Conservation (phyloP, 2,888 invertebrate species). For the Reticulitermes lucifugus region DNA sequence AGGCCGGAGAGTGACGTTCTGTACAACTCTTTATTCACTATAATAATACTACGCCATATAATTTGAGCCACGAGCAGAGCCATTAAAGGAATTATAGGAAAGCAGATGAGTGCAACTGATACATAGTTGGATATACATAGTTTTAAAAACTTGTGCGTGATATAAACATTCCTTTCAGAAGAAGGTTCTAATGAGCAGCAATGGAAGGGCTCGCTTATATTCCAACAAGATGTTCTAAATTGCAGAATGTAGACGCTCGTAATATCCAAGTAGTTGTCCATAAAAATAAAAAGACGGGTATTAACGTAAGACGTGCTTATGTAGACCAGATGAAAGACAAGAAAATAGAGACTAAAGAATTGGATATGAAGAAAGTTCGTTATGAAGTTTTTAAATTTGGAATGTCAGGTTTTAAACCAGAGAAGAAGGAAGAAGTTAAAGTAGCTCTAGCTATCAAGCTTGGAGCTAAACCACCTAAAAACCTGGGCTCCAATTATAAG, state of each 20-base stretch:
- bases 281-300: slow-evolving; percentile 65
- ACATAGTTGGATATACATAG: too few species aligned
- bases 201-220: slow-evolving; percentile 10
- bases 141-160: too few species aligned
- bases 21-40: too few species aligned
- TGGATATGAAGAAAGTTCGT: slow-evolving; percentile 80
- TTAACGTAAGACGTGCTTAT: not conserved
- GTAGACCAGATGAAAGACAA: not conserved
- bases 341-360: slow-evolving; percentile 63
- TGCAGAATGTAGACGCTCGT: not conserved
- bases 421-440: slow-evolving; percentile 82
- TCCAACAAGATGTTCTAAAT: slow-evolving; percentile 39
- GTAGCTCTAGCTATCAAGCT: slow-evolving; percentile 81
- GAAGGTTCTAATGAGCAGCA: not conserved
- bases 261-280: slow-evolving; percentile 67
- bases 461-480: slow-evolving; percentile 84
- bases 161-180: not conserved
- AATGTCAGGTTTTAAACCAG: slow-evolving; percentile 78
- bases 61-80: too few species aligned
- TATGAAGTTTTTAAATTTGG: slow-evolving; percentile 89
- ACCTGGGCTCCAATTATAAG: slow-evolving; percentile 79
- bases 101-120: too few species aligned
- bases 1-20: too few species aligned
- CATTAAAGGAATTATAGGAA: too few species aligned
- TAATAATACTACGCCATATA: too few species aligned